Percentiles rank a stretch among this genome's conserved stretches.
Conservation (phyloP, 2,888 invertebrate genomes). For the Agriopis aurantiaria region DNA sequence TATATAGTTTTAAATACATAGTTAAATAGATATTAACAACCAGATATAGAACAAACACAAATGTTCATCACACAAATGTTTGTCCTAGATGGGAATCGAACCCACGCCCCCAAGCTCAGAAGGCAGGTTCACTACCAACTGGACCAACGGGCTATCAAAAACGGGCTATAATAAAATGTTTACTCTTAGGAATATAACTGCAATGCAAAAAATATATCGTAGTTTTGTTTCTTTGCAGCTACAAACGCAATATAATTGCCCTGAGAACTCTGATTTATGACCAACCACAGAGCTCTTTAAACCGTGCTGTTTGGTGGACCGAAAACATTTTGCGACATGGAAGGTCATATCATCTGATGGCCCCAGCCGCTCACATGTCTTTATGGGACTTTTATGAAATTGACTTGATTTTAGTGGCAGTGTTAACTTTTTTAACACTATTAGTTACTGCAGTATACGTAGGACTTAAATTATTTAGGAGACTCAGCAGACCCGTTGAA, state of each 20-base stretch:
- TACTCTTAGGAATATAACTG: no score
- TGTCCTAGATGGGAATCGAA: no score
- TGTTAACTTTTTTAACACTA: not conserved
- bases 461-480: not conserved
- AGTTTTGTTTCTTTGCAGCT: slow-evolving; percentile 31
- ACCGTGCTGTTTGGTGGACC: slow-evolving; percentile 77
- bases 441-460: not conserved
- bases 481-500: no score
- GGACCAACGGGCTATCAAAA: no score
- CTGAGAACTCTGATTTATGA: slow-evolving; percentile 61
- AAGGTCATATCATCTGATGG: slow-evolving; percentile 67
- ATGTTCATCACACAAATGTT: no score
- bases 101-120: no score
- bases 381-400: slow-evolving; percentile 58
- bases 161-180: no score
- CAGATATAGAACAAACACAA: no score
- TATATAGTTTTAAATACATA: no score
- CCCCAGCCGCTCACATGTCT: slow-evolving; percentile 61
- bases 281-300: slow-evolving; percentile 65
- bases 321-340: slow-evolving; percentile 76
- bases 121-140: no score
- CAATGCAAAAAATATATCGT: no score
- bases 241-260: slow-evolving; percentile 47
- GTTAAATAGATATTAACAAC: no score
- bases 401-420: slow-evolving; percentile 41